Evolutionary conservation across 2,888 invertebrate species (phyloP).

Genomic region (Parelbella ahira): DNA sequence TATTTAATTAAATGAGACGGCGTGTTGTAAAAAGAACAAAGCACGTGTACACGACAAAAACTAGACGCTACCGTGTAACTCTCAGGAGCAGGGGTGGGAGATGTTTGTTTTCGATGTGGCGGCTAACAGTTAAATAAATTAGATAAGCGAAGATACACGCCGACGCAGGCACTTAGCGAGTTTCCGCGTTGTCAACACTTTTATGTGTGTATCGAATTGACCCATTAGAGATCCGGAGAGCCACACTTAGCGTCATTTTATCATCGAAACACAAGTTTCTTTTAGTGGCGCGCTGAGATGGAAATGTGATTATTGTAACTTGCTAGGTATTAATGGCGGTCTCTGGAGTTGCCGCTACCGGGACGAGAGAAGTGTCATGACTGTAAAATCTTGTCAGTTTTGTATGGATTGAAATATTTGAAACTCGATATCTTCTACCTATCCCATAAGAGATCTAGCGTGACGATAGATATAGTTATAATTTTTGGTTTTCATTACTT

Average conservation of each 20-base stretch:
- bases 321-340: too few relatives aligned
- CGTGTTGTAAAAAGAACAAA: constrained; percentile 2
- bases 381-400: too few relatives aligned
- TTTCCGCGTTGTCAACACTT: constrained; percentile 63
- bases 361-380: too few relatives aligned
- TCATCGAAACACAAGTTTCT: too few relatives aligned
- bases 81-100: constrained; percentile 24
- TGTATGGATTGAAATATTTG: too few relatives aligned
- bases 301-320: too few relatives aligned
- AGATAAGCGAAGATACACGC: constrained; percentile 61
- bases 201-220: constrained; percentile 50
- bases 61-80: constrained; percentile 6
- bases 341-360: too few relatives aligned
- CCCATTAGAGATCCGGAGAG: constrained; percentile 32
- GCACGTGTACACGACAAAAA: constrained; percentile 2
- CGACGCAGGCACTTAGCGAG: constrained; percentile 58
- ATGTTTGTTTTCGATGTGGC: constrained; percentile 56
- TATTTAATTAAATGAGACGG: constrained; percentile 10
- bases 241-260: neutral
- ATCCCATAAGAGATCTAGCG: too few relatives aligned
- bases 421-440: too few relatives aligned
- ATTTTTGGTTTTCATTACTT: too few relatives aligned
- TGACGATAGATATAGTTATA: too few relatives aligned
- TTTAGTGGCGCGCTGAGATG: too few relatives aligned
- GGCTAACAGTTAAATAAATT: constrained; percentile 67